Evolutionary conservation across 2,888 invertebrate genomes (phyloP).

Genomic region (Girardia tigrina): DNA sequence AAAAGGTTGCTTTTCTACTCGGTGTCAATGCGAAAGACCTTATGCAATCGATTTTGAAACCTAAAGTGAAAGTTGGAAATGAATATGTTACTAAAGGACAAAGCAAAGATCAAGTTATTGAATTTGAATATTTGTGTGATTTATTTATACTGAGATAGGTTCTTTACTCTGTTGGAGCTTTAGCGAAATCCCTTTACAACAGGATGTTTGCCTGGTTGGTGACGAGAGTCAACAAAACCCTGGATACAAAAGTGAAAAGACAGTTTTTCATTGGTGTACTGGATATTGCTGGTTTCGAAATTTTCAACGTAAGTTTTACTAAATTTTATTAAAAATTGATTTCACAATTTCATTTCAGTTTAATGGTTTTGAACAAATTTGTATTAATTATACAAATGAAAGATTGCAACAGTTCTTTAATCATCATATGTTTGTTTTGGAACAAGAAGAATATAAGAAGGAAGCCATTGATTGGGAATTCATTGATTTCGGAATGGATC

Average conservation of each 20-base stretch:
- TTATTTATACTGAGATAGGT: slow-evolving; percentile 19
- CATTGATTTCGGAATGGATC: slow-evolving; percentile 93
- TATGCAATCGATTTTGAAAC: slow-evolving; percentile 67
- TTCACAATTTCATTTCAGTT: slow-evolving; percentile 39
- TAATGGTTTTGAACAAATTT: slow-evolving; percentile 76
- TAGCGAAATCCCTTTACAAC: slow-evolving; percentile 53
- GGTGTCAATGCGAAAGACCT: slow-evolving; percentile 72
- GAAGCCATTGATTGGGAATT: slow-evolving; percentile 88
- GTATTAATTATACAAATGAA: slow-evolving; percentile 96
- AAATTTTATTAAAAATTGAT: background rate
- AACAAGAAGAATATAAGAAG: slow-evolving; percentile 85
- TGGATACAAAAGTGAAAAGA: slow-evolving; percentile 94
- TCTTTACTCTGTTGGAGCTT: slow-evolving; percentile 51
- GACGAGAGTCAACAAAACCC: slow-evolving; percentile 95
- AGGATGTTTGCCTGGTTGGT: slow-evolving; percentile 67
- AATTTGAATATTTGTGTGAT: background rate
- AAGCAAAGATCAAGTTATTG: slow-evolving; percentile 64
- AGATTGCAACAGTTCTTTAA: slow-evolving; percentile 95
- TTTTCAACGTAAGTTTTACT: slow-evolving; percentile 63
- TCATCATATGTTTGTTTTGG: slow-evolving; percentile 89
- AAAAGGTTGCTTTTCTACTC: slow-evolving; percentile 76
- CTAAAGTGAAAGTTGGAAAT: slow-evolving; percentile 87
- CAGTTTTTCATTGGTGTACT: slow-evolving; percentile 98
- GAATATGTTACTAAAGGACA: slow-evolving; percentile 97
- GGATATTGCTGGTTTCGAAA: slow-evolving; percentile 99